Conservation (phyloP, 2,797 vertebrate species). For the Molossus molossus region DNA sequence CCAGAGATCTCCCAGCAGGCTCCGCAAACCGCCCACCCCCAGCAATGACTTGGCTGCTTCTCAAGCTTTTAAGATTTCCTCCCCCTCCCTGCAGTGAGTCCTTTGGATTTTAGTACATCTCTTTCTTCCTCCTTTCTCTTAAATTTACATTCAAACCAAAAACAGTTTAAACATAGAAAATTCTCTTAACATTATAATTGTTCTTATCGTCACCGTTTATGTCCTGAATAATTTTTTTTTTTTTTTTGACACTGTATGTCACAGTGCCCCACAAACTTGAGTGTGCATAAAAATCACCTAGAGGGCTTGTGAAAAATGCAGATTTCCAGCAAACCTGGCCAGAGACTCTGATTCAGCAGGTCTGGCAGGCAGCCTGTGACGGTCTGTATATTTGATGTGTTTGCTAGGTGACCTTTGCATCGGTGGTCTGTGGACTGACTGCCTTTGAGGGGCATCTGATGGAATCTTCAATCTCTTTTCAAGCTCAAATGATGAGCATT, state of each 20-base stretch:
- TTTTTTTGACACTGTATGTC: slow-evolving; percentile 9
- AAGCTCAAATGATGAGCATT: slow-evolving; percentile 36
- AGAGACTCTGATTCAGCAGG: not conserved
- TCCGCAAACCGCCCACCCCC: slow-evolving; percentile 5
- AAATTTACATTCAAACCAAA: slow-evolving; percentile 8
- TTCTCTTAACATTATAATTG: not conserved
- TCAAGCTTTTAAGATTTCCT: slow-evolving; percentile 66
- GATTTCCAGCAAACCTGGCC: slow-evolving; percentile 38
- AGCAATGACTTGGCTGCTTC: slow-evolving; percentile 49
- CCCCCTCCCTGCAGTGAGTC: slow-evolving; percentile 6
- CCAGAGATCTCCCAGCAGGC: slow-evolving; percentile 81
- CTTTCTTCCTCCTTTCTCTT: not conserved
- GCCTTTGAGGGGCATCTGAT: slow-evolving; percentile 8
- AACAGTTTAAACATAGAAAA: not conserved
- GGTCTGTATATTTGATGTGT: not conserved
- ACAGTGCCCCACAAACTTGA: not conserved
- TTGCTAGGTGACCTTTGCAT: not conserved
- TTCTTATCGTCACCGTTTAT: slow-evolving; percentile 8
- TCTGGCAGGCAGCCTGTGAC: slow-evolving; percentile 16
- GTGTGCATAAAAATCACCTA: slow-evolving; percentile 16
- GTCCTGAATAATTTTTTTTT: slow-evolving; percentile 51
- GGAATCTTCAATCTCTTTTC: slow-evolving; percentile 70
- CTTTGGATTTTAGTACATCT: slow-evolving; percentile 3
- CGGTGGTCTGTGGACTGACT: not conserved
- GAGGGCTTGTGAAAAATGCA: slow-evolving; percentile 56